phyloP scores from a whole-genome alignment of 2,113 vertebrate species.

The Erythrocercus mccallii region DNA sequence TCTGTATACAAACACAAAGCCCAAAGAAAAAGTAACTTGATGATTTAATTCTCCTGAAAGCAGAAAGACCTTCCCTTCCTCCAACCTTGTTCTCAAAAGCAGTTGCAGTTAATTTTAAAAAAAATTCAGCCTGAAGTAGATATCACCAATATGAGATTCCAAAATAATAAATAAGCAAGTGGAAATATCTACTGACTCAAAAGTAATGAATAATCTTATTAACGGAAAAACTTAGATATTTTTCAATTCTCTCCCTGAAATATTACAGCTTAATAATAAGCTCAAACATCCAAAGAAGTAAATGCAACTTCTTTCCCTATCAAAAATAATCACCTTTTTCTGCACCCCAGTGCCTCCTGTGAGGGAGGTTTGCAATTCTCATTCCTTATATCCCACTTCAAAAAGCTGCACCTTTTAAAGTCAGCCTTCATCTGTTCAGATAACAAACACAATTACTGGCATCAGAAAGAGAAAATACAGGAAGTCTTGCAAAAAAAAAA shows the following conservation, averaged over 20 bases:
- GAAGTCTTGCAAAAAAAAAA: not conserved
- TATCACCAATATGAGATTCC: not conserved
- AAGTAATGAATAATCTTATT: not conserved
- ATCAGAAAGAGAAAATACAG: not conserved
- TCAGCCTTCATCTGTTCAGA: not conserved
- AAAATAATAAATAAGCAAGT: not conserved
- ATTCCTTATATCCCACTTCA: not conserved
- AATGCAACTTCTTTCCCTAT: not conserved
- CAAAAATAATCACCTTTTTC: not conserved
- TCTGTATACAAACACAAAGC: not conserved
- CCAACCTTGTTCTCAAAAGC: not conserved
- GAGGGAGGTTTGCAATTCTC: not conserved
- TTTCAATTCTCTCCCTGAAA: not conserved
- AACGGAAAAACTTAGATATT: not conserved
- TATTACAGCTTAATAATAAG: not conserved
- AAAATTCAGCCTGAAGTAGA: not conserved
- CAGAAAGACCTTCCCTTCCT: not conserved
- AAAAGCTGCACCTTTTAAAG: not conserved
- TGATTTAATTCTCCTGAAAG: not conserved
- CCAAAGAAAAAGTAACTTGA: not conserved
- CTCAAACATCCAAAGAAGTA: not conserved
- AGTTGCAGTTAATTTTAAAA: not conserved
- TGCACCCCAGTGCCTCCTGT: not conserved
- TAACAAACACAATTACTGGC: not conserved
- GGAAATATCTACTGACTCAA: not conserved